phyloP scores from a whole-genome alignment of 2,888 invertebrate genomes.

The Fragum fragum region DNA sequence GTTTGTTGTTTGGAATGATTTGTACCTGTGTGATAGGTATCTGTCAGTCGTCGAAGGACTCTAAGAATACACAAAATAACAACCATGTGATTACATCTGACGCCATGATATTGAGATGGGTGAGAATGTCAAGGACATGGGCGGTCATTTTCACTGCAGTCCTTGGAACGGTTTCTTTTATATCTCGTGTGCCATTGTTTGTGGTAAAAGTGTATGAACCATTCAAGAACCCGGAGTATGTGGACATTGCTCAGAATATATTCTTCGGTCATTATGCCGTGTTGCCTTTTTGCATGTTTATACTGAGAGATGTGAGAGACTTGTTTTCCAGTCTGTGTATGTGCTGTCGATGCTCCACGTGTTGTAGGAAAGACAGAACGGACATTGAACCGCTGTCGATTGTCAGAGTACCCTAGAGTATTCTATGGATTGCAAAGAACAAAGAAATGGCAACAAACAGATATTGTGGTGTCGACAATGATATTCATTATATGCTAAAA shows the following conservation, averaged over 20 bases:
- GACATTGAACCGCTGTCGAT: conserved; percentile 5
- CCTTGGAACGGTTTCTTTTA: conserved; percentile 1
- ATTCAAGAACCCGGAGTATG: background rate
- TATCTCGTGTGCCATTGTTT: conserved; percentile 12
- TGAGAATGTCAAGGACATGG: conserved; percentile 21
- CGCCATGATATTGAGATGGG: conserved; percentile 22
- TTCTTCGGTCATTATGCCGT: conserved; percentile 16
- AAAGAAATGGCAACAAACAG: background rate
- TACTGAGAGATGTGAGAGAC: conserved; percentile 11
- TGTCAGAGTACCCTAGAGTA: background rate
- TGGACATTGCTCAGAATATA: conserved; percentile 21
- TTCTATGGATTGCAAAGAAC: background rate
- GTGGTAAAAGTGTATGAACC: conserved; percentile 11
- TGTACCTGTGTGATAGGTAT: conserved; percentile 20
- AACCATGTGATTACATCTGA: conserved; percentile 11
- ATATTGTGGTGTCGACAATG: too few relatives aligned
- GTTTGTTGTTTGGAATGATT: conserved; percentile 13
- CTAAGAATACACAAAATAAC: background rate
- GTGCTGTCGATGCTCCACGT: conserved; percentile 9
- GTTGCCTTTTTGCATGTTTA: conserved; percentile 20
- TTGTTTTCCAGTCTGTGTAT: conserved; percentile 20
- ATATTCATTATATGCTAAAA: too few relatives aligned
- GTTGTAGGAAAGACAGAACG: background rate
- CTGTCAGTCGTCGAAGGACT: conserved; percentile 9
- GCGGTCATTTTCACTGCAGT: conserved; percentile 7